Evolutionary conservation across 2,888 invertebrate species (phyloP).

Genomic region (Rhamphomyia laevipes): DNA sequence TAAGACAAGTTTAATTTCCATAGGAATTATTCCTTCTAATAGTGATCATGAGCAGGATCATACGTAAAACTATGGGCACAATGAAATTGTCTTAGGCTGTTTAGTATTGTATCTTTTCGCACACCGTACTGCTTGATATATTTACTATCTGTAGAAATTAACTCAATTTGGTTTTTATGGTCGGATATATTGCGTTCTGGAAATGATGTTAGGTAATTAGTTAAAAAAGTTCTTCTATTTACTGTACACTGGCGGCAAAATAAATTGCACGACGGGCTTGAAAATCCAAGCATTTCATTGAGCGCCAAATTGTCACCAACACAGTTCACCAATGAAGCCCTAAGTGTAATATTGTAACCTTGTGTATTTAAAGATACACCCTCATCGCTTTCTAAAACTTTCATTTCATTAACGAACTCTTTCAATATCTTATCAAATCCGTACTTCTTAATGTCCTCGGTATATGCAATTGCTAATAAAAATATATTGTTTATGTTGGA

Average conservation of each 20-base stretch:
- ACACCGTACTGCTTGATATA: neutral
- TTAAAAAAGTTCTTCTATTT: neutral
- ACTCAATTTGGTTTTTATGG: neutral
- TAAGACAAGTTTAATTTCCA: conserved; percentile 4
- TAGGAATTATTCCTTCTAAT: conserved; percentile 2
- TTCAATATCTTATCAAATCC: conserved; percentile 4
- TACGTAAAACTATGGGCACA: neutral
- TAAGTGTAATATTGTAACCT: neutral
- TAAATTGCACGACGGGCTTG: neutral
- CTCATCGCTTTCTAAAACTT: neutral
- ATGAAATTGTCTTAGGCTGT: neutral
- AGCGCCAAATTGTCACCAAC: conserved; percentile 4
- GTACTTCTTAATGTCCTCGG: conserved; percentile 9
- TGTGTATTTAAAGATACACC: neutral
- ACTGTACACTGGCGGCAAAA: conserved; percentile 2
- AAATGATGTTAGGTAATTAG: neutral
- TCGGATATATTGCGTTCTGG: neutral
- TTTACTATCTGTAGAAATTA: neutral
- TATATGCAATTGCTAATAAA: conserved; percentile 4
- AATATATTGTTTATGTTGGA: conserved; percentile 5
- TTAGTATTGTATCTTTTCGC: neutral
- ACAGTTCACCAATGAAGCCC: neutral
- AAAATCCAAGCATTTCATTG: neutral
- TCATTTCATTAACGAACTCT: conserved; percentile 5
- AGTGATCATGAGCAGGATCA: conserved; percentile 4